Evolutionary conservation across 2,888 invertebrate species (phyloP), one percentile per base, ranked within the genome.

Genomic region (Temnothorax ravouxi): DNA sequence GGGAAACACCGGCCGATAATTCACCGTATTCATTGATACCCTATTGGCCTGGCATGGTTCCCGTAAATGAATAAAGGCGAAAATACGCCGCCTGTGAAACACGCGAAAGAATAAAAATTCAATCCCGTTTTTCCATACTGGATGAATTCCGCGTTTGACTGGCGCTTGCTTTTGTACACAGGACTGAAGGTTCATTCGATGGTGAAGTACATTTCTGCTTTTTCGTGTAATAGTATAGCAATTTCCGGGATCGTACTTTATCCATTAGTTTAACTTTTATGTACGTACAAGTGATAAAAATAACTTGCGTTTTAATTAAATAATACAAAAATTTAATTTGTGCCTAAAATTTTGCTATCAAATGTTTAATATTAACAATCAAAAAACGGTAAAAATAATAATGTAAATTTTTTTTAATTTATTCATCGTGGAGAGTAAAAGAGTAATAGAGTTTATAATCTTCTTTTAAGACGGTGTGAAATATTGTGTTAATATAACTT

Each of bases 51-150:
- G 88, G 88, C 83, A 56, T 50, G 64, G 77, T 83, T 86, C 87
- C 89, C 86, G 83, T 86, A 84, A 88, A 86, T 81, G 87, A 89
- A 86, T 81, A 84, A 74, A 84, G 54, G 47, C 61, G 85, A 67
- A 82, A 80, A 44, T 79, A 83, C 77, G 61, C 54, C n/a, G 64
- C 44, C 62, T 50, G 82, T 82, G 83, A 83, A 83, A 84, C 87
- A 83, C 79, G 77, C 34, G 76, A 83, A 59, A 69, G 77, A 83
- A 87, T 87, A 83, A 83, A 87, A 85, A 81, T 72, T 41, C 76
- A 74, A 87, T 83, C 47, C 15, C 61, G 75, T 84, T 86, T 66
- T 87, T 82, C 77, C 59, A 64, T 59, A 69, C 67, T 25, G 72
- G 80, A 77, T 66, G 84, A 84, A 81, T 38, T 66, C 47, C 71